A percentile compares a stretch with the other conserved stretches of the same genome.
Conservation (phyloP, 2,888 invertebrate species). For the Drosophila antonietae region DNA sequence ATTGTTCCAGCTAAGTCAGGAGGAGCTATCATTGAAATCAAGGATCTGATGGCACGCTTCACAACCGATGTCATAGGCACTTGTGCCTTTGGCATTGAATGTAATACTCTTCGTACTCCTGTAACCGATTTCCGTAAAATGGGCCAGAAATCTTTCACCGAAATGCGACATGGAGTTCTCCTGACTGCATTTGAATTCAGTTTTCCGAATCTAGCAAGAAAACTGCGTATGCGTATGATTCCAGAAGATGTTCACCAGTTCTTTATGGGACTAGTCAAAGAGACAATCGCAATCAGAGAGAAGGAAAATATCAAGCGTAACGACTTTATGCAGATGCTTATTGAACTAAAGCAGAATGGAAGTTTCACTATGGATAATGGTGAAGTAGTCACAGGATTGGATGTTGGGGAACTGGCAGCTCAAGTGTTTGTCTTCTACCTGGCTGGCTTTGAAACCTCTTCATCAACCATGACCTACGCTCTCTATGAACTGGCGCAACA, state of each 20-base stretch:
- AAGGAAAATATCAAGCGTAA: conserved; percentile 82
- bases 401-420: conserved; percentile 85
- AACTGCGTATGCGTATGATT: conserved; percentile 60
- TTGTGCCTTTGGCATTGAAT: conserved; percentile 85
- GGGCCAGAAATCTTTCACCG: conserved; percentile 52
- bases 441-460: conserved; percentile 86
- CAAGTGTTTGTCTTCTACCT: conserved; percentile 86
- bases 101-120: conserved; percentile 82
- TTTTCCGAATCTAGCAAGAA: conserved; percentile 67
- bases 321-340: conserved; percentile 85
- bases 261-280: conserved; percentile 81
- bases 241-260: conserved; percentile 75
- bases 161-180: conserved; percentile 44
- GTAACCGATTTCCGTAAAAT: conserved; percentile 79
- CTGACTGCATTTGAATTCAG: conserved; percentile 45
- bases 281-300: conserved; percentile 83
- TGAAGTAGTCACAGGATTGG: conserved; percentile 61
- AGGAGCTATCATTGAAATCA: conserved; percentile 81
- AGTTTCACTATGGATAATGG: conserved; percentile 66
- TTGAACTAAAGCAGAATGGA: conserved; percentile 82
- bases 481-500: conserved; percentile 85
- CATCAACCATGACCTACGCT: conserved; percentile 84
- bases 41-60: conserved; percentile 84
- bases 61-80: conserved; percentile 86
- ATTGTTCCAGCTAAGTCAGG: conserved; percentile 35